Percentiles rank a stretch among this genome's conserved stretches.
These are phyloP conservation scores for Ephydatia muelleri DNA, from an alignment of 37 sponge, comb jelly and placozoan species.

Conservation along the genomic window DNA sequence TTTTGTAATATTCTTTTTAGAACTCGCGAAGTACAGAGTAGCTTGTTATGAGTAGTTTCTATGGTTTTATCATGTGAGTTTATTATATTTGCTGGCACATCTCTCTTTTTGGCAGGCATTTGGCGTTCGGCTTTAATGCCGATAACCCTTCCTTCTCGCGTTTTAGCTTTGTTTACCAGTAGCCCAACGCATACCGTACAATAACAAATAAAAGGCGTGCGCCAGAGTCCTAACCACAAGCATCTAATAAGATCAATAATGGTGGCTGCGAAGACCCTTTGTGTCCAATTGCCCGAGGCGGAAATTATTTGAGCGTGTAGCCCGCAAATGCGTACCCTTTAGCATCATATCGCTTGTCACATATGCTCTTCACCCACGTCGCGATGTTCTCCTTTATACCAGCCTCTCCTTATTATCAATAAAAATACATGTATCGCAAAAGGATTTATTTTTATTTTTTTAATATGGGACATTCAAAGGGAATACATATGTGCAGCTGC, in stretches of 20 bases:
- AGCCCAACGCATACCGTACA: no score
- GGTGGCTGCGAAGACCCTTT: background rate
- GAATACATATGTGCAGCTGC: conserved; percentile 14
- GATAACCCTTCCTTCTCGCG: no score
- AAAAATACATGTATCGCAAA: background rate
- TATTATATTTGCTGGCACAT: no score
- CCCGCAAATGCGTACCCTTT: background rate
- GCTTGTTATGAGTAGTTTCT: no score
- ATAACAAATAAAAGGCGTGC: background rate
- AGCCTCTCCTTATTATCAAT: no score
- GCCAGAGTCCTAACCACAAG: background rate
- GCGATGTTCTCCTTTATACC: no score
- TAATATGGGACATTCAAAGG: background rate
- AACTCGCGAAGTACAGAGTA: background rate
- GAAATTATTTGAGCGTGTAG: background rate
- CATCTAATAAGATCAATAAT: background rate
- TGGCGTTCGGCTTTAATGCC: no score
- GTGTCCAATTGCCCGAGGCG: background rate
- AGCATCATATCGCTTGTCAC: background rate
- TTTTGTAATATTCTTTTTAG: background rate
- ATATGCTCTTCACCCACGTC: no score
- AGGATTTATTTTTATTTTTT: background rate
- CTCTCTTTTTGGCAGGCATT: no score
- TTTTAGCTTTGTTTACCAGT: no score
- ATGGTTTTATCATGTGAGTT: no score